Evolutionary conservation across 2,888 invertebrate genomes (phyloP).

Genomic region (Carterocephalus palaemon): DNA sequence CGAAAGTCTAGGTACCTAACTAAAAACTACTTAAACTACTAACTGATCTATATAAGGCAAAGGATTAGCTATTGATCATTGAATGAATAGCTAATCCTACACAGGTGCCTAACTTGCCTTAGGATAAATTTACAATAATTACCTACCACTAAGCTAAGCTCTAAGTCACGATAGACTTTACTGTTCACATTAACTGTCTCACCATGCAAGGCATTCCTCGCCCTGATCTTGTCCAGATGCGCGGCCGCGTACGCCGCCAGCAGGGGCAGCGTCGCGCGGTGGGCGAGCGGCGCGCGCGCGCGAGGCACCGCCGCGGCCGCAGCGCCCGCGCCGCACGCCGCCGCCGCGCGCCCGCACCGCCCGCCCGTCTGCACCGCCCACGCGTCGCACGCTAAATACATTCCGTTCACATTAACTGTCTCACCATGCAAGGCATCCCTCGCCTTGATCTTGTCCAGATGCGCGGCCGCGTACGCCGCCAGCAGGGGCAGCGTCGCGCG

Average conservation of each 20-base stretch:
- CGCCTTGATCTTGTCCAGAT: conserved; percentile 51
- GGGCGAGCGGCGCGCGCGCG: conserved; percentile 26
- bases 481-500: conserved; percentile 51
- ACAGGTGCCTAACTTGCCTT: no score
- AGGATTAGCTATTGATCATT: no score
- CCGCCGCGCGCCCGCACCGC: conserved; percentile 31
- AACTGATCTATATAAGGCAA: no score
- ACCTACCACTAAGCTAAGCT: no score
- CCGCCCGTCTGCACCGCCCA: conserved; percentile 40
- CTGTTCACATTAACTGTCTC: conserved; percentile 24
- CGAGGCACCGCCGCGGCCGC: conserved; percentile 27
- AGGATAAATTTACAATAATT: no score
- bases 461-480: conserved; percentile 51
- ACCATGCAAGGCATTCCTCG: conserved; percentile 60
- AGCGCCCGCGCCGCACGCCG: conserved; percentile 27
- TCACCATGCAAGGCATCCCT: conserved; percentile 59
- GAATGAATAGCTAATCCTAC: no score
- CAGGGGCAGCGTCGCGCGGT: conserved; percentile 48
- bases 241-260: conserved; percentile 52
- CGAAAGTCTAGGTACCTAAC: no score
- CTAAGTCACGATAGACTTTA: no score
- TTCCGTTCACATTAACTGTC: conserved; percentile 21
- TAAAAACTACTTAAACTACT: no score
- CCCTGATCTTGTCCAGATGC: conserved; percentile 51
- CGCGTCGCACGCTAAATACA: conserved; percentile 43